These are phyloP conservation scores for Nestor notabilis DNA, from an alignment of 2,113 vertebrate genomes.

Conservation along the genomic window DNA sequence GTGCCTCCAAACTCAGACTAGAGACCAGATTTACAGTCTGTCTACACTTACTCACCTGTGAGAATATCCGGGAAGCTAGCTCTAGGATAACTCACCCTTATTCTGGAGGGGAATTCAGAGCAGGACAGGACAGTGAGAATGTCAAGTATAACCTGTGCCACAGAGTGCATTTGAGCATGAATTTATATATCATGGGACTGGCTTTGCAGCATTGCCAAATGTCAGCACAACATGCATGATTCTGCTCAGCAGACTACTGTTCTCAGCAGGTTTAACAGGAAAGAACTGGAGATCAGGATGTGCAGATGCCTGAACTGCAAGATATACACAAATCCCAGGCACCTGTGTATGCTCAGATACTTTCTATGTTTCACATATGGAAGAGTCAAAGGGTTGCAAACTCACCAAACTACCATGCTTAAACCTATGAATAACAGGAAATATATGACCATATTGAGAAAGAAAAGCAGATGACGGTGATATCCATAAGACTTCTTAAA, in stretches of 20 bases:
- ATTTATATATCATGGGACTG: not conserved
- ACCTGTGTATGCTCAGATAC: not conserved
- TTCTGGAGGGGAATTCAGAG: not conserved
- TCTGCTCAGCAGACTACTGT: not conserved
- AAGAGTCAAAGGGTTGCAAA: not conserved
- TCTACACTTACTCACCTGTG: not conserved
- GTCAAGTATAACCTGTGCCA: not conserved
- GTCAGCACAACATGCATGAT: rapidly evolving
- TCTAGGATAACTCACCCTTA: not conserved
- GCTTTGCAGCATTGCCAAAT: not conserved
- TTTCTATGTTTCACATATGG: not conserved
- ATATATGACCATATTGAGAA: not conserved
- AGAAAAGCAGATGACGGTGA: not conserved
- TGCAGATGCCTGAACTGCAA: not conserved
- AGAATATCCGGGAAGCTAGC: not conserved
- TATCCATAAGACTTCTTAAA: not conserved
- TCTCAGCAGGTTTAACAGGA: not conserved
- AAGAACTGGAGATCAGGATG: not conserved
- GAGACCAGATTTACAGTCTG: not conserved
- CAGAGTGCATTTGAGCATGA: not conserved
- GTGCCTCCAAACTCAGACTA: not conserved
- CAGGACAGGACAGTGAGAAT: not conserved
- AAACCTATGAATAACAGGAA: not conserved
- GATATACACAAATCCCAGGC: not conserved
- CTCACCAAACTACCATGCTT: not conserved